Conservation (phyloP, 1,140 invertebrate species). For the Temnothorax nylanderi region DNA sequence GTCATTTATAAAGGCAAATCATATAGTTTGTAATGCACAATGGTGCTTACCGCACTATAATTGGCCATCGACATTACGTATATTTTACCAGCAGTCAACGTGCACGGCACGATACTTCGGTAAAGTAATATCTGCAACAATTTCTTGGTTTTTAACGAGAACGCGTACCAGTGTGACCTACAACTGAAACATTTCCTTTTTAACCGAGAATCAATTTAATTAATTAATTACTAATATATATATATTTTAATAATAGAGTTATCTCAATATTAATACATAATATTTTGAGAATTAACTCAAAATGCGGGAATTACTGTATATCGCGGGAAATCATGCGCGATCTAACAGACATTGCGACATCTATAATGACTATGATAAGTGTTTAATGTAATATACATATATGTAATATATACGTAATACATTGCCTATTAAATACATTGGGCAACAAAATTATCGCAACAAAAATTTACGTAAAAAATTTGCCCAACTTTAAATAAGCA, state of each 20-base stretch:
- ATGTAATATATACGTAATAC: not conserved
- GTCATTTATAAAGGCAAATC: not conserved
- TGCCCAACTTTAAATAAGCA: no score
- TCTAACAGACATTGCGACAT: not conserved
- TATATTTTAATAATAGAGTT: not conserved
- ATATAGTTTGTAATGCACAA: not conserved
- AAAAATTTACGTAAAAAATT: no score
- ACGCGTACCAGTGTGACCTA: not conserved
- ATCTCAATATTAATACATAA: no score
- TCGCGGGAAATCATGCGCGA: not conserved
- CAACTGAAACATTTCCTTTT: not conserved
- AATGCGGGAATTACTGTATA: not conserved
- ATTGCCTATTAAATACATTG: slow-evolving; percentile 7
- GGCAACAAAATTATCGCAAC: no score
- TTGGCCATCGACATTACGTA: slow-evolving; percentile 15
- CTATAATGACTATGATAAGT: not conserved
- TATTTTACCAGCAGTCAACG: not conserved
- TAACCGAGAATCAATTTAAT: not conserved
- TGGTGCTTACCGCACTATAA: not conserved
- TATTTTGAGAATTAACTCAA: not conserved
- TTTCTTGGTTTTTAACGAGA: not conserved
- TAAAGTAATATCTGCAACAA: not conserved
- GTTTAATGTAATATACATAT: not conserved
- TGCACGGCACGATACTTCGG: not conserved
- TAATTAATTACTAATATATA: not conserved